Conservation (phyloP, 2,888 invertebrate genomes). For the Hypolimnas misippus region DNA sequence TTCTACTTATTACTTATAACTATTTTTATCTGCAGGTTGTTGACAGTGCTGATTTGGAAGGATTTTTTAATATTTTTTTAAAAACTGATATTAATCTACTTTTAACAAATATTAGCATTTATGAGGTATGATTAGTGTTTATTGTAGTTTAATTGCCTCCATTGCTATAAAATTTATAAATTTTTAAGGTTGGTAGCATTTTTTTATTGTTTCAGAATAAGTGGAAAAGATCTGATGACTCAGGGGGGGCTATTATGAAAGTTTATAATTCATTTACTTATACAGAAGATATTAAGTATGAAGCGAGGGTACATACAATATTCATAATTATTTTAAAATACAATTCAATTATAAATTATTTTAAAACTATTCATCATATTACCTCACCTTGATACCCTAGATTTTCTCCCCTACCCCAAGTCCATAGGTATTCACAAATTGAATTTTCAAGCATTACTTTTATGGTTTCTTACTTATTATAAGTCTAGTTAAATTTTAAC, state of each 20-base stretch:
- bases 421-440: too few species aligned
- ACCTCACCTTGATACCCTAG: too few species aligned
- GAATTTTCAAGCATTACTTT: too few species aligned
- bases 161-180: too few species aligned
- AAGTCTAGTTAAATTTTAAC: too few species aligned
- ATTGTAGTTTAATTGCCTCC: too few species aligned
- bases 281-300: constrained; percentile 54
- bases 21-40: neutral
- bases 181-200: too few species aligned
- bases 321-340: too few species aligned
- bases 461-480: too few species aligned
- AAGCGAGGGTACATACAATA: constrained; percentile 54
- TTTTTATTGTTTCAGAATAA: constrained; percentile 11
- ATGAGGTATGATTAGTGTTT: constrained; percentile 2
- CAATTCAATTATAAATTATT: too few species aligned
- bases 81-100: constrained; percentile 10
- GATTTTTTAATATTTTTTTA: neutral
- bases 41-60: neutral
- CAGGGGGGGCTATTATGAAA: constrained; percentile 43
- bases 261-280: constrained; percentile 54
- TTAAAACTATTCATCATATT: neutral
- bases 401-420: too few species aligned
- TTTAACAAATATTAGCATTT: constrained; percentile 15
- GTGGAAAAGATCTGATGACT: constrained; percentile 16
- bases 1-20: too few species aligned